phyloP scores from a whole-genome alignment of 2,888 invertebrate species.

The Acleris literana region DNA sequence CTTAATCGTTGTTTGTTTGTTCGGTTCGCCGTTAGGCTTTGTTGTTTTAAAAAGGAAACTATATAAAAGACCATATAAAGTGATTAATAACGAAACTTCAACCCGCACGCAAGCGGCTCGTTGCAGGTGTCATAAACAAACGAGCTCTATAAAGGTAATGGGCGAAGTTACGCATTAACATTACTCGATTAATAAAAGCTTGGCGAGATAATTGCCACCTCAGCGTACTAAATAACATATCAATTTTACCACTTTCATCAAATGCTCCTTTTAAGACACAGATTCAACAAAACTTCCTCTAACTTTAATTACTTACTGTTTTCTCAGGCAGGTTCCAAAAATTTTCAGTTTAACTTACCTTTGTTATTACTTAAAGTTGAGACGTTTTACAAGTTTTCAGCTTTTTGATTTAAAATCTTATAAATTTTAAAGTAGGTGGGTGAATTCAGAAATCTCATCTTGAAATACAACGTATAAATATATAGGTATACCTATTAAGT shows the following conservation, averaged over 20 bases:
- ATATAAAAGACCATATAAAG: constrained; percentile 15
- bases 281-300: no score
- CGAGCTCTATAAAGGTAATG: constrained; percentile 28
- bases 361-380: no score
- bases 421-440: no score
- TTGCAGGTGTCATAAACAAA: constrained; percentile 35
- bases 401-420: no score
- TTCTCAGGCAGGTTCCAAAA: no score
- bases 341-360: no score
- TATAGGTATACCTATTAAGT: no score
- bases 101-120: constrained; percentile 30
- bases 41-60: constrained; percentile 2
- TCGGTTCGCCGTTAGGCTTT: not conserved
- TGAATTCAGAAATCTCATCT: no score
- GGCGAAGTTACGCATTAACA: constrained; percentile 31
- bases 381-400: no score
- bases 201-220: constrained; percentile 9
- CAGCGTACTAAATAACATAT: not conserved
- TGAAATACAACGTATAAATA: no score
- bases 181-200: constrained; percentile 26
- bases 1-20: not conserved
- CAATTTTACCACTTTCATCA: not conserved
- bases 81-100: constrained; percentile 27
- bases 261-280: not conserved
- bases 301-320: no score